Conservation (phyloP, 1,140 invertebrate species). For the Holotrichia oblita region DNA sequence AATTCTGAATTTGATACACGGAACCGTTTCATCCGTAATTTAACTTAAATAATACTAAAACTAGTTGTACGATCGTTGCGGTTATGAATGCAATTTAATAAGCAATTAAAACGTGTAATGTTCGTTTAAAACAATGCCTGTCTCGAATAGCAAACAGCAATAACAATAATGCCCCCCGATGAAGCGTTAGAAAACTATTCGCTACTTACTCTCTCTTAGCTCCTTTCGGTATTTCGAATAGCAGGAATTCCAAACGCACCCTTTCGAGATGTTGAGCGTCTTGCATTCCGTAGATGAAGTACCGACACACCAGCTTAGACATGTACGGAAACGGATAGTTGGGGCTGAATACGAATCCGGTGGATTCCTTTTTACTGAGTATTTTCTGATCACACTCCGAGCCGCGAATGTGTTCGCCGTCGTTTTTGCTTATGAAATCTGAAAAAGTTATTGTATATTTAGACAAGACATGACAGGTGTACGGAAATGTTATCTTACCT, state of each 20-base stretch:
- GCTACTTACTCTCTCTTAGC: constrained; percentile 73
- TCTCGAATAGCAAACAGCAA: no score
- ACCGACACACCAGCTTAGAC: constrained; percentile 94
- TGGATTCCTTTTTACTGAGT: constrained; percentile 90
- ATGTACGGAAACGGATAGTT: constrained; percentile 95
- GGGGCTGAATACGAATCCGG: constrained; percentile 91
- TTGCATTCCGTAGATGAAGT: constrained; percentile 97
- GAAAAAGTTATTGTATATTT: no score
- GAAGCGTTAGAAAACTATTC: neutral
- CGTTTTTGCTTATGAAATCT: constrained; percentile 94
- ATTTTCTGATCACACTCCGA: constrained; percentile 98
- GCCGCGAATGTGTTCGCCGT: constrained; percentile 91
- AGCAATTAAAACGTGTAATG: no score
- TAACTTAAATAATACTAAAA: no score
- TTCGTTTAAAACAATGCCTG: no score
- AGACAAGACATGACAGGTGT: no score
- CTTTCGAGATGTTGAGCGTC: constrained; percentile 94
- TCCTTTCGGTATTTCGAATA: constrained; percentile 89
- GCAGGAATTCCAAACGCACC: constrained; percentile 86
- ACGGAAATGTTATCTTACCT: no score
- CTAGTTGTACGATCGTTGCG: no score
- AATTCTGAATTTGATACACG: no score
- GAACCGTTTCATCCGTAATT: no score
- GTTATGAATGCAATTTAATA: no score
- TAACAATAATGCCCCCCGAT: no score